Base-by-base conservation (phyloP, 1,140 invertebrate genomes). In the Probaryconus sp. region DNA sequence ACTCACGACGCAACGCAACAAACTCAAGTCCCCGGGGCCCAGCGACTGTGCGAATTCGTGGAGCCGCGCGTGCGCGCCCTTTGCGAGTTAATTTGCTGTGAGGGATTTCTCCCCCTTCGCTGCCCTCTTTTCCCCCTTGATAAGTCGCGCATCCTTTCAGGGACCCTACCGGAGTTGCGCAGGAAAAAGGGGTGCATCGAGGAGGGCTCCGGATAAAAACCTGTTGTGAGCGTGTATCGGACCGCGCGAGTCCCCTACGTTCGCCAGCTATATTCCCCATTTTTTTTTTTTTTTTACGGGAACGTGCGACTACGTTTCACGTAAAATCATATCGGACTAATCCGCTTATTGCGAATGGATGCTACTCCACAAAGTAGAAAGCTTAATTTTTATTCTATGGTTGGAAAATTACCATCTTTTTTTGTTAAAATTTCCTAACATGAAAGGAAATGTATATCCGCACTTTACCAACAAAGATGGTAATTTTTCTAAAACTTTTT, bases 41-140 rank as follows among this genome's bases (percentile, higher is more conserved):
- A 26, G 28, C 68, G 60, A 43, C 45, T 65, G 69, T 60, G 60
- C 60, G 47, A 58, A 60, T 72, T 53, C 37, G 37, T 60, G 60
- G 33, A 43, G 28, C 30, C 51, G 64, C 60, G 69, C 69, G 69
- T 65, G 69, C 69, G 69, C 69, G 60, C 69, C 68, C 68, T 53
- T 58, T 20, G 58, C 51, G 47, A 64, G 58, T 58, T 65, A 72
- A 72, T 72, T 71, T 56, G 67, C 42, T 21, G 47, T 24, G 58
- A 43, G 50, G 48, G 53, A 71, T 71, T 64, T 71, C 16, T 7
- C 21, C 21, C 21, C 7, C 21, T 4, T 24, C 3, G 3, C 21
- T 24, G 3, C 7, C 21, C 21, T 3, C 21, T 3, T 24, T 24
- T 24, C 48, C 68, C 58, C 58, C 47, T 11, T 35, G 40, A 50